Evolutionary conservation across 1,140 invertebrate genomes (phyloP).

Genomic region (Drosophila guanche): DNA sequence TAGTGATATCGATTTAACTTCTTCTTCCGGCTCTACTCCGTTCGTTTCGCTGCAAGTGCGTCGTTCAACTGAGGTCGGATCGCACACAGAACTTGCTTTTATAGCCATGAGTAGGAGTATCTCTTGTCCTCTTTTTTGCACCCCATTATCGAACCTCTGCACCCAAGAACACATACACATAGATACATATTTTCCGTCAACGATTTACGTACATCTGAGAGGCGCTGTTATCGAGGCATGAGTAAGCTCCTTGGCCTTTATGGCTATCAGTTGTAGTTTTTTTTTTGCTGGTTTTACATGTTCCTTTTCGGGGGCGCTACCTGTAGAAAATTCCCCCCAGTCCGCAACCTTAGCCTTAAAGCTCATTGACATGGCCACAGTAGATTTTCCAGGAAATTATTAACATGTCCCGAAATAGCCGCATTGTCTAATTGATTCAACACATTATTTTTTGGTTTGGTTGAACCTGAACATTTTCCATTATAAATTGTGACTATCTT

Average conservation of each 20-base stretch:
- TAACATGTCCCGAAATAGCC: constrained; percentile 22
- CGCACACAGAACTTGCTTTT: constrained; percentile 32
- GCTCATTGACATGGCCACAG: not conserved
- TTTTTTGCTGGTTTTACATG: not conserved
- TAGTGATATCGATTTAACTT: not conserved
- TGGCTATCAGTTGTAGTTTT: not conserved
- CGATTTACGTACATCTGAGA: constrained; percentile 48
- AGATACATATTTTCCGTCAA: constrained; percentile 10
- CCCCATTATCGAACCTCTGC: constrained; percentile 29
- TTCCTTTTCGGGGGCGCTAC: not conserved
- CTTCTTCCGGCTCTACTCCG: constrained; percentile 10
- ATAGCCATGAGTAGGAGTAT: constrained; percentile 31
- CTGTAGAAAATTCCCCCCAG: constrained; percentile 14
- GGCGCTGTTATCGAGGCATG: constrained; percentile 28
- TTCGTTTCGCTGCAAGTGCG: constrained; percentile 41
- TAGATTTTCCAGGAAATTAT: constrained; percentile 22
- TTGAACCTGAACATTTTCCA: too few relatives aligned
- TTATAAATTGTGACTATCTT: too few relatives aligned
- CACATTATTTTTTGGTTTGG: too few relatives aligned
- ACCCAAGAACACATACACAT: not conserved
- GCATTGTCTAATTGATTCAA: constrained; percentile 5
- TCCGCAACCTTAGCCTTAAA: not conserved
- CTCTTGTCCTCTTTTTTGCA: constrained; percentile 26
- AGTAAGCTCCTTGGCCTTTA: constrained; percentile 29
- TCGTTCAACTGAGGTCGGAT: constrained; percentile 42